Base-by-base conservation (phyloP, 1,140 invertebrate genomes). In the Platyscapa corneri region DNA sequence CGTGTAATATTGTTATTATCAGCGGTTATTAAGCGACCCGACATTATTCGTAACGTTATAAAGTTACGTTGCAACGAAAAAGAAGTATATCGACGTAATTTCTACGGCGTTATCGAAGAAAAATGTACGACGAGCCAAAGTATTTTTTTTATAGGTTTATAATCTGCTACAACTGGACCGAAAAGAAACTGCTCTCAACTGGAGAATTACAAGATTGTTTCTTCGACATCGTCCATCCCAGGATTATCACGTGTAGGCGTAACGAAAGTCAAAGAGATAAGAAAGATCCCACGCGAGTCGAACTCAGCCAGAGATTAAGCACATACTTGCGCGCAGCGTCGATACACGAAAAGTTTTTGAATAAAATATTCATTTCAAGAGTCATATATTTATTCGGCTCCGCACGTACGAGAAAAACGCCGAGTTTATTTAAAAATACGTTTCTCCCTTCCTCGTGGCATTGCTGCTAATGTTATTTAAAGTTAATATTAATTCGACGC, bases 191-290 rank as follows among this genome's bases (percentile, higher is more conserved):
- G 74, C 60, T 34, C 30, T 77, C 30, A 37, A 64, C 30, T 16
- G 60, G 12, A 67, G 75, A 84, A 79, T 70, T 78, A 84, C 64
- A 60, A 85, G 83, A 85, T 80, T 80, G 76, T 80, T 79, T 80
- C 78, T 87, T 88, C 88, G 74, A 81, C 70, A 87, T 76, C 85
- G 88, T 84, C 88, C 82, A 87, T 89, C 79, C 86, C 65, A 86
- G 75, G 77, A 87, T 88, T 90, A 91, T 90, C 89, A 85, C 82
- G 86, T 87, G 89, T 90, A 88, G 89, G 89, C 88, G 89, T 90
- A 88, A 75, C 77, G 84, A 81, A 81, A 81, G 78, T 75, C 70
- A 65, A 64, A 39, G 37, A 65, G 84, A 85, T 85, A 85, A 85
- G 77, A 65, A 27, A n/a, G 84, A 81, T 81, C 84, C 84, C 84